Percentiles rank a stretch among this genome's conserved stretches.
Evolutionary conservation across 2,113 vertebrate genomes (phyloP).

Genomic region (Deroptyus accipitrinus): DNA sequence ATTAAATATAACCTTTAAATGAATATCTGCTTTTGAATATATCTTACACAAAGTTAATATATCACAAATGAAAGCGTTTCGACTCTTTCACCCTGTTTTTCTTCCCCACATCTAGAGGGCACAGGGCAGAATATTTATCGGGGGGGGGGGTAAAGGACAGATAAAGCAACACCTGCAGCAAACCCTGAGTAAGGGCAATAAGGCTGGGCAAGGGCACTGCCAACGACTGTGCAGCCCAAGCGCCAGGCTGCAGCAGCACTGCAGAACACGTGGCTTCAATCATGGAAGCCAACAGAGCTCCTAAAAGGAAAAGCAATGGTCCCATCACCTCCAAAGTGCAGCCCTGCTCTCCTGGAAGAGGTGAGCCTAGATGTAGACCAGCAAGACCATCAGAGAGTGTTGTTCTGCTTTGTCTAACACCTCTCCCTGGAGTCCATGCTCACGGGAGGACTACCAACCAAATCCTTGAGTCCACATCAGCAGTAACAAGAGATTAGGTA

Average conservation of each 20-base stretch:
- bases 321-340: neutral
- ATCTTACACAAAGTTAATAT: constrained; percentile 66
- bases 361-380: neutral
- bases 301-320: neutral
- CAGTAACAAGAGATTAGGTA: neutral
- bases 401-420: neutral
- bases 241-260: neutral
- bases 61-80: constrained; percentile 43
- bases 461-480: neutral
- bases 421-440: neutral
- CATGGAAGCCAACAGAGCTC: neutral
- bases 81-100: constrained; percentile 29
- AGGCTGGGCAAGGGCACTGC: neutral
- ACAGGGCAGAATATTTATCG: neutral
- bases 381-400: neutral
- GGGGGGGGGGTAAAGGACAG: neutral
- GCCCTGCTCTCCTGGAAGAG: neutral
- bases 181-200: accelerated
- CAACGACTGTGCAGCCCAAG: neutral
- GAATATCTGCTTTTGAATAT: constrained; percentile 66
- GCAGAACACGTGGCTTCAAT: neutral
- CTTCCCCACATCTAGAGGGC: constrained; percentile 47
- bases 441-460: neutral
- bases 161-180: neutral
- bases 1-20: constrained; percentile 77